Evolutionary conservation across 2,113 vertebrate genomes (phyloP), one percentile per base, ranked within the genome.

Genomic region (Thunnus thynnus): DNA sequence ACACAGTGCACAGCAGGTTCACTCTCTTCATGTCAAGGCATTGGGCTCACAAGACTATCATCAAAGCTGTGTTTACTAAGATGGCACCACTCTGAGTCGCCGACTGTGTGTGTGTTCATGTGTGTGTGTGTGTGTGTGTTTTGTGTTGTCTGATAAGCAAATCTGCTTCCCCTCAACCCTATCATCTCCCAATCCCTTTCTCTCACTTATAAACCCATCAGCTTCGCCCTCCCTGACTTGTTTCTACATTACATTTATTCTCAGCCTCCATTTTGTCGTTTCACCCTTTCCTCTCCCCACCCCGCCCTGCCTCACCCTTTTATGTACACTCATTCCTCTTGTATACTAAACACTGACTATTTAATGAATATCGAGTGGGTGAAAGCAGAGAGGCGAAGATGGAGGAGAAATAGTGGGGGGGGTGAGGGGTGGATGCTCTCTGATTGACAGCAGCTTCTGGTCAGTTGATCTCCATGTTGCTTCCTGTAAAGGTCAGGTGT

Each of bases 401-500:
- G 68, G 47, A 57, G 32, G 51, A 41, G 20, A 44, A 2, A n/a
- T 5, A 5, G 60, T 41, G 1, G 47, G 46, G 41, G 57, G 13
- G 18, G 1, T 0, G 47, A 7, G 18, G 60, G 22, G 41, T 11
- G 61, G 79, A 79, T 74, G 72, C 60, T 64, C 9, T 36, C 36
- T 90, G 92, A 90, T 30, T 87, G 91, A 87, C 89, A 69, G 85
- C 60, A 73, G 84, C 87, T 77, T 88, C 87, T 86, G 87, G 67
- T 85, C 72, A 64, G 83, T 86, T 75, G 68, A 77, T 82, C 67
- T 74, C 47, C 76, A 17, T 81, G 50, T 46, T 32, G 65, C 64
- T 86, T 84, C 82, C 64, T 86, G 78, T 69, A 86, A 90, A 93
- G 91, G 91, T 91, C 86, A 87, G 77, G 79, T 85, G 88, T 90